These are phyloP conservation scores for Sinella curviseta DNA, from an alignment of 1,140 invertebrate genomes.

Conservation along the genomic window DNA sequence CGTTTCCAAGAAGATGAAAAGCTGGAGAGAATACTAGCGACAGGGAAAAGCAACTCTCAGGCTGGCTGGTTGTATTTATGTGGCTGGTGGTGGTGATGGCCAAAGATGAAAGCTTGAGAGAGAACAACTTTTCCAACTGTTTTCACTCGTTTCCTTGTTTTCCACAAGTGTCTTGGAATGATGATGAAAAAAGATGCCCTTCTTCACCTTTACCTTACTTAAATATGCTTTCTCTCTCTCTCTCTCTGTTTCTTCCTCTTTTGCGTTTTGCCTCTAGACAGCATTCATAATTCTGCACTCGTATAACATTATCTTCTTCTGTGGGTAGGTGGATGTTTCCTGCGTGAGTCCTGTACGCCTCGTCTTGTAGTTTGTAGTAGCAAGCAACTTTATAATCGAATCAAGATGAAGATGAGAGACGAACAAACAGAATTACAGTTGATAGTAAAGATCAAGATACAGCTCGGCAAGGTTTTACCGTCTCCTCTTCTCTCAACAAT, in stretches of 20 bases:
- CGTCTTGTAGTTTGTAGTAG: too few relatives aligned
- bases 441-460: too few relatives aligned
- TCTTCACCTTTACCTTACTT: background rate
- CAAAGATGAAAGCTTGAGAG: background rate
- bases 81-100: background rate
- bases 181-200: background rate
- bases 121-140: too few relatives aligned
- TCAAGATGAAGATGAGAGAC: background rate
- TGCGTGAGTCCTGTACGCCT: too few relatives aligned
- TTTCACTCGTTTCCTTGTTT: background rate
- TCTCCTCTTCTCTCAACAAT: too few relatives aligned
- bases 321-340: too few relatives aligned
- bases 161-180: background rate
- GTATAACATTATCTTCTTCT: conserved; percentile 11
- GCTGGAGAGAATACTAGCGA: too few relatives aligned
- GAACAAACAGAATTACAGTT: too few relatives aligned
- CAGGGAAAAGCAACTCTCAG: too few relatives aligned
- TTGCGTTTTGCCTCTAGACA: background rate
- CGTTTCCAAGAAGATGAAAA: background rate
- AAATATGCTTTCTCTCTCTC: background rate
- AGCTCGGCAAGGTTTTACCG: too few relatives aligned
- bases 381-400: conserved; percentile 1
- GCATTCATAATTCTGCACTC: background rate
- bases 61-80: too few relatives aligned
- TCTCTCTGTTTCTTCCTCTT: background rate